Evolutionary conservation across 2,113 vertebrate species (phyloP).

Genomic region (Ia io): DNA sequence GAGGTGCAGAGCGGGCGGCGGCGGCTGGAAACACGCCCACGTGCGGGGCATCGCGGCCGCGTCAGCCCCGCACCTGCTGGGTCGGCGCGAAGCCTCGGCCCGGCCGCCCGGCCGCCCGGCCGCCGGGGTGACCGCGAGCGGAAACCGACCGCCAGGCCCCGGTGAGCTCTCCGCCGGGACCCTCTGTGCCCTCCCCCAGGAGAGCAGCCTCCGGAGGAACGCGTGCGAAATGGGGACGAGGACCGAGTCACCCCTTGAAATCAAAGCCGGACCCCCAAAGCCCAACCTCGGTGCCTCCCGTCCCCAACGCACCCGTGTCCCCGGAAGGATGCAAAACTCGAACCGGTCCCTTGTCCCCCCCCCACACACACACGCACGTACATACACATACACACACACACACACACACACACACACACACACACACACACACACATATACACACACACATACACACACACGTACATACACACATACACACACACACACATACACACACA

Average conservation of each 20-base stretch:
- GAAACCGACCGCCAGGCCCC: neutral
- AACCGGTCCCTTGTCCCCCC: too few relatives aligned
- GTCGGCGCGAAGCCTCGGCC: neutral
- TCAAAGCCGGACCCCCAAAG: neutral
- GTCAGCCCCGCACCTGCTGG: slow-evolving; percentile 43
- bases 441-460: too few relatives aligned
- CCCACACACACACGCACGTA: too few relatives aligned
- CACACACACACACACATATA: too few relatives aligned
- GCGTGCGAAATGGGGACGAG: neutral
- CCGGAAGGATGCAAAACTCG: too few relatives aligned
- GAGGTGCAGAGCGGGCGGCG: slow-evolving; percentile 54
- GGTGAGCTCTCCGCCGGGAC: neutral
- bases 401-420: too few relatives aligned
- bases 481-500: too few relatives aligned
- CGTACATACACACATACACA: too few relatives aligned
- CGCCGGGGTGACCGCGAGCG: neutral
- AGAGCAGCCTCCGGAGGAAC: neutral
- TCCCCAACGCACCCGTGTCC: too few relatives aligned
- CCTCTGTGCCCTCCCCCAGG: neutral
- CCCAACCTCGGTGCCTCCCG: neutral
- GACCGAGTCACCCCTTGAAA: neutral
- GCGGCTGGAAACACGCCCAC: slow-evolving; percentile 60
- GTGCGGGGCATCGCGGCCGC: neutral
- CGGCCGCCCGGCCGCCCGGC: neutral
- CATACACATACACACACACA: too few relatives aligned